Evolutionary conservation across 2,888 invertebrate genomes (phyloP).

Genomic region (Andrena camellia): DNA sequence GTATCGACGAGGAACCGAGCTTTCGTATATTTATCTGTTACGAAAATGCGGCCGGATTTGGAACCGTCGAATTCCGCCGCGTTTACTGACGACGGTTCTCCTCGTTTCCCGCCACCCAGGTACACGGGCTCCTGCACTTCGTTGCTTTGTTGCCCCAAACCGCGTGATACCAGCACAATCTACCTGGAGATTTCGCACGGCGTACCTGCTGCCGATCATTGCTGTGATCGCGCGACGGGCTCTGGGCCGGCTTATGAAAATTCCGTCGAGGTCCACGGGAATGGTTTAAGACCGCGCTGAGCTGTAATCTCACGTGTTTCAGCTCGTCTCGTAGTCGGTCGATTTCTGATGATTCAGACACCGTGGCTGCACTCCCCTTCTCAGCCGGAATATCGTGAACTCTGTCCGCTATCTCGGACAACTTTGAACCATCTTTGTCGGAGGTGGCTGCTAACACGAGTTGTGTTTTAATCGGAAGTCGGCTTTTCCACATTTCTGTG

Average conservation of each 20-base stretch:
- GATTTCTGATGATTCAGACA: neutral
- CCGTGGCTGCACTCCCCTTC: neutral
- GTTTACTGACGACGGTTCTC: conserved; percentile 7
- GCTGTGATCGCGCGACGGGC: neutral
- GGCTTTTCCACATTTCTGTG: neutral
- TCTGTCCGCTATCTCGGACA: conserved; percentile 10
- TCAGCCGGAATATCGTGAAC: neutral
- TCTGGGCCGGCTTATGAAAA: neutral
- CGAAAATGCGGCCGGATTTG: conserved; percentile 29
- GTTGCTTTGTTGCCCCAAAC: too few species aligned
- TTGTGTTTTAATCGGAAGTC: neutral
- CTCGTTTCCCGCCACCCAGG: conserved; percentile 30
- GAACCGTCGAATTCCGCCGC: conserved; percentile 28
- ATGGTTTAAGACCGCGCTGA: neutral
- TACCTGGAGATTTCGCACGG: too few species aligned
- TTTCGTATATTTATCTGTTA: conserved; percentile 8
- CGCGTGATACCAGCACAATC: too few species aligned
- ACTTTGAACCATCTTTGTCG: neutral
- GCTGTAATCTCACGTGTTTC: neutral
- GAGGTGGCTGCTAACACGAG: neutral
- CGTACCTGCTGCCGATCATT: too few species aligned
- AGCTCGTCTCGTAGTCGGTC: neutral
- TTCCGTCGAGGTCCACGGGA: neutral
- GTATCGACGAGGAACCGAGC: conserved; percentile 50
- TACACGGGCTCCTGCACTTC: too few species aligned